phyloP scores from a whole-genome alignment of 2,113 vertebrate genomes.

The Protobothrops mucrosquamatus region DNA sequence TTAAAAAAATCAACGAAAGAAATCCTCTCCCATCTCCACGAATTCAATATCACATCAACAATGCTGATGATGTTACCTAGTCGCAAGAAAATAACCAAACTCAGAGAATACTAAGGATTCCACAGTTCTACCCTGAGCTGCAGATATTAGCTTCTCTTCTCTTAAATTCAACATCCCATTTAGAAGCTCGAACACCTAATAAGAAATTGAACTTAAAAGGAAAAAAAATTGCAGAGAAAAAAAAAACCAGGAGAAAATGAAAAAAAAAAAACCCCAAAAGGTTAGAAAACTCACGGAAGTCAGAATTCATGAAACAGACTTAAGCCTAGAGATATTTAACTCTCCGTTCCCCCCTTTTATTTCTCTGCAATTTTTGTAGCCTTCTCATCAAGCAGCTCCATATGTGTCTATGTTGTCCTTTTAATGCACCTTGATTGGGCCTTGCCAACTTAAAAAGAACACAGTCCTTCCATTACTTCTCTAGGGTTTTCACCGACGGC shows the following conservation, averaged over 20 bases:
- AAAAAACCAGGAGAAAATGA: background rate
- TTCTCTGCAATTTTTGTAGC: constrained; percentile 22
- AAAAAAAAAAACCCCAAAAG: too few relatives aligned
- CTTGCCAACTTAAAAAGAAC: constrained; percentile 52
- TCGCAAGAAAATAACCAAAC: background rate
- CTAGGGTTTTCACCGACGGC: constrained; percentile 1
- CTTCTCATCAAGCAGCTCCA: constrained; percentile 35
- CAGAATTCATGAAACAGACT: background rate
- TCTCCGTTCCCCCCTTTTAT: background rate
- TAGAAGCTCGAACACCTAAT: background rate
- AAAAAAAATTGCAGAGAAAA: background rate
- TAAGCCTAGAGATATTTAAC: constrained; percentile 15
- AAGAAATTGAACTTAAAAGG: background rate
- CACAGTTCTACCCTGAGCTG: background rate
- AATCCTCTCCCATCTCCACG: background rate
- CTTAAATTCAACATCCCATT: background rate
- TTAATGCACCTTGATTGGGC: constrained; percentile 39
- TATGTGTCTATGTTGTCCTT: constrained; percentile 54
- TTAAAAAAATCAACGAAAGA: background rate
- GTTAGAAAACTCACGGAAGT: background rate
- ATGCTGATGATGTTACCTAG: background rate
- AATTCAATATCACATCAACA: background rate
- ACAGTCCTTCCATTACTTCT: constrained; percentile 25
- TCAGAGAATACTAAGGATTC: background rate
- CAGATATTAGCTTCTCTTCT: background rate